Percentiles rank a stretch among this genome's conserved stretches.
These are phyloP conservation scores for Chrysolina americana DNA, from an alignment of 2,888 invertebrate genomes.

Conservation along the genomic window DNA sequence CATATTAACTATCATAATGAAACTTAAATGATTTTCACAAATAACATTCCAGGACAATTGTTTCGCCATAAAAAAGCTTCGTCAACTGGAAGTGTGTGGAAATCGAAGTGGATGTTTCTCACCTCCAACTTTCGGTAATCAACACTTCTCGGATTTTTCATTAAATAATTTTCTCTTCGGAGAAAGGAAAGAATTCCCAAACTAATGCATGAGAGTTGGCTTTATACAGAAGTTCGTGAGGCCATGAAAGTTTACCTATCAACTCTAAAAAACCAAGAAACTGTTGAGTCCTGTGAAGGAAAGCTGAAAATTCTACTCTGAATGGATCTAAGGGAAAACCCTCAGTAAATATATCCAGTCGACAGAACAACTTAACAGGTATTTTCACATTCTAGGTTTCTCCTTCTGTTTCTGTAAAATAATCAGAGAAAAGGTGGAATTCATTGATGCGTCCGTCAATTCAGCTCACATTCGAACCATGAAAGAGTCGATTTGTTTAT, in stretches of 20 bases:
- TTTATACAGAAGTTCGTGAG: conserved; percentile 43
- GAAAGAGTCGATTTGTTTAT: background rate
- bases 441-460: conserved; percentile 2
- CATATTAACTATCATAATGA: no score
- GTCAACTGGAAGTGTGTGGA: no score
- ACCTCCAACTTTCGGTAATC: background rate
- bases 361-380: conserved; percentile 34
- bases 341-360: conserved; percentile 35
- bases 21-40: no score
- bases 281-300: conserved; percentile 36
- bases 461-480: background rate
- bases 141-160: background rate
- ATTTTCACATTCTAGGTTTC: conserved; percentile 17
- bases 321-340: conserved; percentile 37
- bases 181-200: conserved; percentile 22
- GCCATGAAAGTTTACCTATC: conserved; percentile 39
- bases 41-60: no score
- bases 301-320: conserved; percentile 41
- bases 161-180: conserved; percentile 22
- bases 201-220: conserved; percentile 38
- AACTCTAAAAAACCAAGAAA: conserved; percentile 42
- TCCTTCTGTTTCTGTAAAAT: background rate
- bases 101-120: background rate
- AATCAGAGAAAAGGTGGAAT: conserved; percentile 9
- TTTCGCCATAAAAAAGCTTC: no score